These are phyloP conservation scores for Micropoecilia bifurca DNA, from an alignment of 2,797 vertebrate genomes.

Conservation along the genomic window DNA sequence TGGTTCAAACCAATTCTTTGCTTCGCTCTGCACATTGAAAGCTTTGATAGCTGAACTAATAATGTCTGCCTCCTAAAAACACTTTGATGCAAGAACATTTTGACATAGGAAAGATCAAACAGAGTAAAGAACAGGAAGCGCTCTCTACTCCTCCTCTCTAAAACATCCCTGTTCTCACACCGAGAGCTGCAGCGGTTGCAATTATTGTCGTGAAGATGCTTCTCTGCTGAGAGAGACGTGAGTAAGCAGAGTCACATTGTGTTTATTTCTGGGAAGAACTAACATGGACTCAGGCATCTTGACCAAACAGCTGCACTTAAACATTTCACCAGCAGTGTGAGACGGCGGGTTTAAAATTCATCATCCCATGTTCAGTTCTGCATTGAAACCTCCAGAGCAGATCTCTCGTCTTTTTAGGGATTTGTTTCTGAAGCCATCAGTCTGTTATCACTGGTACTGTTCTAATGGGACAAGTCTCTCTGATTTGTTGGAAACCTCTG, in stretches of 20 bases:
- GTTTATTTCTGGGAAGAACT: constrained; percentile 37
- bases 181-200: constrained; percentile 5
- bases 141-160: constrained; percentile 3
- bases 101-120: constrained; percentile 20
- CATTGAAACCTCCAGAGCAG: constrained; percentile 3
- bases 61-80: constrained; percentile 19
- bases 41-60: constrained; percentile 28
- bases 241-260: constrained; percentile 41
- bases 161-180: constrained; percentile 3
- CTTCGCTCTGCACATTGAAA: constrained; percentile 15
- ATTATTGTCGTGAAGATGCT: constrained; percentile 26
- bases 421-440: constrained; percentile 32
- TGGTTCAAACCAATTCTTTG: constrained; percentile 3
- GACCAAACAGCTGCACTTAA: constrained; percentile 13
- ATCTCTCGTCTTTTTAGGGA: constrained; percentile 3
- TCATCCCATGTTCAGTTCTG: constrained; percentile 2
- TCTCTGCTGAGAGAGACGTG: constrained; percentile 18
- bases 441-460: constrained; percentile 29
- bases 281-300: constrained; percentile 13
- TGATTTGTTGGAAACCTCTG: constrained; percentile 17
- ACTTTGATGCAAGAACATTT: constrained; percentile 16
- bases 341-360: constrained; percentile 11
- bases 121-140: constrained; percentile 6
- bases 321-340: constrained; percentile 12
- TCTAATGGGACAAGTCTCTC: constrained; percentile 5